Percentiles rank a stretch among this genome's conserved stretches.
phyloP scores from a whole-genome alignment of 2,797 vertebrate species.

The Poeciliopsis gracilis region DNA sequence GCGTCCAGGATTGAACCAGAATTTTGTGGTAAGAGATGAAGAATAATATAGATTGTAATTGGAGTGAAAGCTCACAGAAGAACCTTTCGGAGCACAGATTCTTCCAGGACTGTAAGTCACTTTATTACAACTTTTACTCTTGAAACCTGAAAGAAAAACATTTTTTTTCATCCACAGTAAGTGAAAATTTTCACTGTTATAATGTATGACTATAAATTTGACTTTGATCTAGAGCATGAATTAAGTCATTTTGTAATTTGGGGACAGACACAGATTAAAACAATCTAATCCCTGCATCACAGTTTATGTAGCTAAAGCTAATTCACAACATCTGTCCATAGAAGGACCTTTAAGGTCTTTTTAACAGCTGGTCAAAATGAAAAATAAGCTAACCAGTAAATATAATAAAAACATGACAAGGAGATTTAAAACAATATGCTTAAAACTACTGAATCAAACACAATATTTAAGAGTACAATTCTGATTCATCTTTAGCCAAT shows the following conservation, averaged over 20 bases:
- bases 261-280: too few species aligned
- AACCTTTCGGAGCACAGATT: slow-evolving; percentile 44
- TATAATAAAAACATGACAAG: too few species aligned
- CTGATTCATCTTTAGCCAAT: too few species aligned
- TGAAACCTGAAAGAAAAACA: slow-evolving; percentile 36
- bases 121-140: not conserved
- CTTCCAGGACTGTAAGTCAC: slow-evolving; percentile 31
- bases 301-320: too few species aligned
- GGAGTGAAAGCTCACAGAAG: slow-evolving; percentile 36
- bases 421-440: too few species aligned
- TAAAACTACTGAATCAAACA: too few species aligned
- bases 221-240: not conserved
- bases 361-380: too few species aligned
- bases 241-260: not conserved
- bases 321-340: too few species aligned
- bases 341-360: too few species aligned
- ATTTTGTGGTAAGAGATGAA: not conserved
- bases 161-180: not conserved
- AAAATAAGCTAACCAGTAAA: too few species aligned
- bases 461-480: too few species aligned
- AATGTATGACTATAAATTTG: not conserved
- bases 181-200: not conserved
- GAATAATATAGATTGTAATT: accelerated
- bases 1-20: slow-evolving; percentile 32
- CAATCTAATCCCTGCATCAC: too few species aligned